phyloP scores from a whole-genome alignment of 2,113 vertebrate genomes.

The Cochlearius cochlearius region DNA sequence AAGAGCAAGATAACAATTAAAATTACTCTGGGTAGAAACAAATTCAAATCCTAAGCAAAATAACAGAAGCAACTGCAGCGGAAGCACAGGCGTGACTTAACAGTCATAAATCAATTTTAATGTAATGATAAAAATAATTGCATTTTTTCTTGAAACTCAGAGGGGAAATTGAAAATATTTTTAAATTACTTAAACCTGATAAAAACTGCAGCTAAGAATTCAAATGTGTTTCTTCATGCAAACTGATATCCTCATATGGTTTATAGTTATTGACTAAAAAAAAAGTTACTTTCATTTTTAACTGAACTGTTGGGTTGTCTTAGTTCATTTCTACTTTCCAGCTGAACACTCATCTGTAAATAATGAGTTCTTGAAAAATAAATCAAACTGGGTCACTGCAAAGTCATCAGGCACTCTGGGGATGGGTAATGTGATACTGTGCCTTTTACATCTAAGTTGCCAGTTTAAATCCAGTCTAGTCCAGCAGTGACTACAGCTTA shows the following conservation, averaged over 20 bases:
- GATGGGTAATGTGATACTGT: not conserved
- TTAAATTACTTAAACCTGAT: not conserved
- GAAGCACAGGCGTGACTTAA: not conserved
- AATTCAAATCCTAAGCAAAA: not conserved
- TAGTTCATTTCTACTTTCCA: not conserved
- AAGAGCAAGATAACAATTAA: not conserved
- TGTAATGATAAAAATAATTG: not conserved
- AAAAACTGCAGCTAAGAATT: not conserved
- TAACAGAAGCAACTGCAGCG: not conserved
- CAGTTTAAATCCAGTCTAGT: not conserved
- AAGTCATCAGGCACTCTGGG: not conserved
- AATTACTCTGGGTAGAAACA: not conserved
- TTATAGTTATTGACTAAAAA: not conserved
- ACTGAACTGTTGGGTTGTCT: not conserved
- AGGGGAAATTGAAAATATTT: not conserved
- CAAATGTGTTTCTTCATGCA: not conserved
- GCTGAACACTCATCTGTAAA: not conserved
- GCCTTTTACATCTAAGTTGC: not conserved
- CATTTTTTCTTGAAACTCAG: not conserved
- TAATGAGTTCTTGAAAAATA: conserved; percentile 16
- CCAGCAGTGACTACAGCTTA: not conserved
- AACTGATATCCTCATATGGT: not conserved
- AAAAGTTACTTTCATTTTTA: not conserved
- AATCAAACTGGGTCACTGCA: not conserved
- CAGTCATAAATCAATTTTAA: not conserved